Conservation (phyloP, 2,113 vertebrate genomes). For the Gymnorhina tibicen region DNA sequence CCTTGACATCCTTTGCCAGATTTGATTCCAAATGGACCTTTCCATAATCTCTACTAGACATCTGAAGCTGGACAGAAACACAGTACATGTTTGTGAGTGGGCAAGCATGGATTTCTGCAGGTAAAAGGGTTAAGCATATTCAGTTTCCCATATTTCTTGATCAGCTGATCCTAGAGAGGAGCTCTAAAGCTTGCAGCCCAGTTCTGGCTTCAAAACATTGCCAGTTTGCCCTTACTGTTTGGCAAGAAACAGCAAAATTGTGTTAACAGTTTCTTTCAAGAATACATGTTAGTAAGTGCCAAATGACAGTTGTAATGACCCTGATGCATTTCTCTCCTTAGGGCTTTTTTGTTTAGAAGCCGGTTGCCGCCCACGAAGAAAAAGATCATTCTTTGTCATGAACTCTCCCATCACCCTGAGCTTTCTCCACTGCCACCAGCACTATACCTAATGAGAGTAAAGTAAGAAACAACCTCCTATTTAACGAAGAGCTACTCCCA, state of each 20-base stretch:
- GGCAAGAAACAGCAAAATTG: conserved; percentile 40
- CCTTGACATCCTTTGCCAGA: background rate
- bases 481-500: background rate
- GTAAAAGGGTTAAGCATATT: background rate
- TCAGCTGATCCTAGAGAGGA: background rate
- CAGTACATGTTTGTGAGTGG: background rate
- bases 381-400: background rate
- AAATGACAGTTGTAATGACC: conserved; percentile 59
- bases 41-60: background rate
- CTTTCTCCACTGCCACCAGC: background rate
- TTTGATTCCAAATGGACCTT: background rate
- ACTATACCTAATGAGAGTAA: background rate
- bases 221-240: background rate
- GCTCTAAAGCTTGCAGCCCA: background rate
- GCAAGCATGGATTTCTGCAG: background rate
- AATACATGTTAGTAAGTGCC: conserved; percentile 34
- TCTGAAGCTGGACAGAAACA: background rate
- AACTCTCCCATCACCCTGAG: background rate
- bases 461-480: background rate
- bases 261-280: conserved; percentile 57
- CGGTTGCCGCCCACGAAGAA: background rate
- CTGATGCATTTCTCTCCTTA: conserved; percentile 23
- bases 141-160: background rate
- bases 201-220: background rate
- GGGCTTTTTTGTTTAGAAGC: conserved; percentile 47